phyloP scores from a whole-genome alignment of 1,140 invertebrate species.

The Chlorops oryzae region DNA sequence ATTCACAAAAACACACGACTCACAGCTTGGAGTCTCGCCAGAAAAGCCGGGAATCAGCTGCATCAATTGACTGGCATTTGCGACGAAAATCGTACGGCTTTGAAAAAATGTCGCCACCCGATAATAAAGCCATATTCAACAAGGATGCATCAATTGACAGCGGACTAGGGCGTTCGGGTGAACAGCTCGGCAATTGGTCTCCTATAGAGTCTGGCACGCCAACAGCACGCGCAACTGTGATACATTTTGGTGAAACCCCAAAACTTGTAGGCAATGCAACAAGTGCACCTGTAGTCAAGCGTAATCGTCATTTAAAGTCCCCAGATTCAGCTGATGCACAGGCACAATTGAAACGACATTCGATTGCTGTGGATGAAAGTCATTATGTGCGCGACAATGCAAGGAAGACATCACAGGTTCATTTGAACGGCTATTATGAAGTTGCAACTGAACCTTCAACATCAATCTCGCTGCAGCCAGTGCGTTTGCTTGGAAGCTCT shows the following conservation, averaged over 20 bases:
- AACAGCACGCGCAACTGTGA: conserved; percentile 26
- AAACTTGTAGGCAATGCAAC: background rate
- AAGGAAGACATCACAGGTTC: conserved; percentile 31
- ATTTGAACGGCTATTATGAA: conserved; percentile 34
- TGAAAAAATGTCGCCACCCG: conserved; percentile 56
- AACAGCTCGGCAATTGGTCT: conserved; percentile 55
- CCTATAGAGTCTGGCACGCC: conserved; percentile 25
- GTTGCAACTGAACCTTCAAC: too few relatives aligned
- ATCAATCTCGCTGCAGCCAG: conserved; percentile 30
- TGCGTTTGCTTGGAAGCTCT: conserved; percentile 50
- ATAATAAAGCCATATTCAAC: conserved; percentile 48
- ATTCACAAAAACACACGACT: conserved; percentile 47
- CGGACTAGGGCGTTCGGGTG: conserved; percentile 62
- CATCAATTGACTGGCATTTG: conserved; percentile 60
- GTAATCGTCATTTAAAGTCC: background rate
- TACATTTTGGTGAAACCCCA: conserved; percentile 28
- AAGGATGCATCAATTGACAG: conserved; percentile 66
- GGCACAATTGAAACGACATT: conserved; percentile 49
- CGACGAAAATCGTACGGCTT: conserved; percentile 68
- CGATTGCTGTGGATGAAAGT: conserved; percentile 54
- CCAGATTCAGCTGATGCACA: conserved; percentile 1
- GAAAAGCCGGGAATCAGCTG: conserved; percentile 44
- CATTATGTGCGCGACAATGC: conserved; percentile 48
- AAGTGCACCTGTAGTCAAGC: background rate
- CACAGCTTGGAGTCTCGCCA: conserved; percentile 54